Conservation (phyloP, 2,797 vertebrate genomes). For the Micromesistius poutassou region DNA sequence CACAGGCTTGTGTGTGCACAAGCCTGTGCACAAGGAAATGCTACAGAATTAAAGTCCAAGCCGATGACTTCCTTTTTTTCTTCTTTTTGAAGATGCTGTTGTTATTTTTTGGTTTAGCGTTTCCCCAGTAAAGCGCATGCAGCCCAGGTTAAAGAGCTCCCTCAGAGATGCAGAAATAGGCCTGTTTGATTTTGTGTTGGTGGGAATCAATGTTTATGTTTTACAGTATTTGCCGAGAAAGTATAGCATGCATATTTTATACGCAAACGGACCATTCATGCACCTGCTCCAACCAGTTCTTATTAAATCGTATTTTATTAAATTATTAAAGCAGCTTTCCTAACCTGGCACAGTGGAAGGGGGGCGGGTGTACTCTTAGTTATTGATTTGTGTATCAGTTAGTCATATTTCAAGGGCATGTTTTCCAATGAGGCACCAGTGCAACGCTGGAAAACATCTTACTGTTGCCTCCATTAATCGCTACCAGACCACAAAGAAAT, state of each 20-base stretch:
- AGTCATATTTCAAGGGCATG: constrained; percentile 34
- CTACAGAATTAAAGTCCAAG: neutral
- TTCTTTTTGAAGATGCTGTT: neutral
- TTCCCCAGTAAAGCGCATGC: neutral
- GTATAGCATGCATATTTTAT: neutral
- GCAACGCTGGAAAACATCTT: constrained; percentile 36
- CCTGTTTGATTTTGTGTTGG: neutral
- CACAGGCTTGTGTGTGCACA: neutral
- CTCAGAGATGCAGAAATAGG: neutral
- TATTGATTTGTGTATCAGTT: constrained; percentile 61
- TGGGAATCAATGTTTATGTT: constrained; percentile 1
- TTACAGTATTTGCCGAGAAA: neutral
- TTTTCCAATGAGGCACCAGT: neutral
- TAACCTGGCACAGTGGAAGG: neutral
- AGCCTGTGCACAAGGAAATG: neutral
- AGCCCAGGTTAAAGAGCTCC: neutral
- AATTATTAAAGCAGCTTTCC: neutral
- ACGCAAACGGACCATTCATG: neutral
- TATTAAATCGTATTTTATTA: neutral
- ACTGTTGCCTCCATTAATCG: constrained; percentile 44
- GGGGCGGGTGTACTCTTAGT: constrained; percentile 31
- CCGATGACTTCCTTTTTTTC: neutral
- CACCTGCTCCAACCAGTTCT: neutral
- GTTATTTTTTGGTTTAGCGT: neutral
- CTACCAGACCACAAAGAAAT: constrained; percentile 40